Base-by-base conservation (phyloP, 2,797 vertebrate species). In the Jordanella pulchra region DNA sequence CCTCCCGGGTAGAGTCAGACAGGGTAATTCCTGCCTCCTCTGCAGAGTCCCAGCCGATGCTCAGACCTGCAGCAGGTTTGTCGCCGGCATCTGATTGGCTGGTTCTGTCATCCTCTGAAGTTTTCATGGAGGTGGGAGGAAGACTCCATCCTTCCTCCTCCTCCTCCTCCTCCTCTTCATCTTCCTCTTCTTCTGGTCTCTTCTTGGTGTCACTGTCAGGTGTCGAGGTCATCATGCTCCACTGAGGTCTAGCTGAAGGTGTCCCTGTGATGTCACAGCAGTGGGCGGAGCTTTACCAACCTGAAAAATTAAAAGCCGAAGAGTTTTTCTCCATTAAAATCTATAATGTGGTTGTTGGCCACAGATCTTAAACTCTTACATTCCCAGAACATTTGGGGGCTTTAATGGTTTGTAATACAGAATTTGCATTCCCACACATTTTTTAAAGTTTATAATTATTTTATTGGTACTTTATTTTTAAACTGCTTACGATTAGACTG, bases 11-110 rank as follows among this genome's bases (percentile, higher is more conserved):
- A 0, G 72, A 67, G 17, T 66, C 76, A 0, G 64, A 67, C 47
- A 80, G 69, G 0, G 23, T 2, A 1, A 6, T 35, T 0, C 13
- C 63, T 0, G 54, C 42, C 12, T 88, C 90, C 54, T 88, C 90
- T 13, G 44, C 78, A 0, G 76, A 84, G n/a, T 88, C 86, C 0
- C 73, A 87, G 80, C 76, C 69, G 18, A 23, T 3, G 2, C 71
- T 67, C 25, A 1, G 77, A 66, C 54, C 42, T 25, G 45, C 2
- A 0, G 6, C 7, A 25, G 23, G 18, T 13, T 58, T 65, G 0
- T 1, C 32, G 0, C 1, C 9, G 0, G 67, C 30, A 10, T 69
- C 61, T 1, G 69, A 65, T 14, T 68, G 80, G 67, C 7, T 1
- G 4, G n/a, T 0, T 0, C 55, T 23, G 28, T 47, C 2, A 0